Percentiles rank a stretch among this genome's conserved stretches.
Conservation (phyloP, 1,140 invertebrate genomes). For the Harlomillsia oculata region DNA sequence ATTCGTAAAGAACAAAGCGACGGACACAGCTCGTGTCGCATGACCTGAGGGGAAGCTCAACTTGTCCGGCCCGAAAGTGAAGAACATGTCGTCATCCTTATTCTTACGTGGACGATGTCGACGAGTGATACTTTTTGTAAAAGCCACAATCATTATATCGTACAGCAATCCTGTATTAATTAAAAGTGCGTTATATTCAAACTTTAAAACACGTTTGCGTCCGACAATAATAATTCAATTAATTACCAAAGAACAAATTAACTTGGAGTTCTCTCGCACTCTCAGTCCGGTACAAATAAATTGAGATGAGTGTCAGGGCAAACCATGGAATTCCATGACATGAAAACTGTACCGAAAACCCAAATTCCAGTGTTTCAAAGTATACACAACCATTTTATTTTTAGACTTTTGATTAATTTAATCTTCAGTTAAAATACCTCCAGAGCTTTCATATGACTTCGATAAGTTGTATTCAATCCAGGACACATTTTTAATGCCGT, state of each 20-base stretch:
- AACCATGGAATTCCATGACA: conserved; percentile 86
- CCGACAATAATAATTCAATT: neutral
- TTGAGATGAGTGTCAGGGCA: conserved; percentile 56
- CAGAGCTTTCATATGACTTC: conserved; percentile 48
- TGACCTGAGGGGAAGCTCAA: conserved; percentile 96
- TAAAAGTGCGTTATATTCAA: neutral
- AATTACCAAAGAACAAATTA: conserved; percentile 71
- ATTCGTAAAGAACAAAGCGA: conserved; percentile 58
- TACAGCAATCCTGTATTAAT: conserved; percentile 63
- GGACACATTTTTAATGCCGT: conserved; percentile 47
- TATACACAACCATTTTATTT: neutral
- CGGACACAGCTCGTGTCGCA: conserved; percentile 69
- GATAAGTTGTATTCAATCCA: neutral
- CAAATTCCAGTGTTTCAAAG: conserved; percentile 7
- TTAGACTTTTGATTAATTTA: neutral
- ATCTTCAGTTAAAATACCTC: conserved; percentile 47
- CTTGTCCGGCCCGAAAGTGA: conserved; percentile 63
- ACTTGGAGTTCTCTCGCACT: conserved; percentile 65
- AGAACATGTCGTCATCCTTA: conserved; percentile 49
- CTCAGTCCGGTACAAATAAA: conserved; percentile 58
- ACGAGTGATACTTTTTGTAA: conserved; percentile 68
- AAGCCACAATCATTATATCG: conserved; percentile 71
- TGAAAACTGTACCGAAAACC: conserved; percentile 55
- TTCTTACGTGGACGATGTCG: conserved; percentile 57
- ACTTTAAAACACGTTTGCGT: neutral